phyloP scores from a whole-genome alignment of 2,113 vertebrate species.

The Gymnorhina tibicen region DNA sequence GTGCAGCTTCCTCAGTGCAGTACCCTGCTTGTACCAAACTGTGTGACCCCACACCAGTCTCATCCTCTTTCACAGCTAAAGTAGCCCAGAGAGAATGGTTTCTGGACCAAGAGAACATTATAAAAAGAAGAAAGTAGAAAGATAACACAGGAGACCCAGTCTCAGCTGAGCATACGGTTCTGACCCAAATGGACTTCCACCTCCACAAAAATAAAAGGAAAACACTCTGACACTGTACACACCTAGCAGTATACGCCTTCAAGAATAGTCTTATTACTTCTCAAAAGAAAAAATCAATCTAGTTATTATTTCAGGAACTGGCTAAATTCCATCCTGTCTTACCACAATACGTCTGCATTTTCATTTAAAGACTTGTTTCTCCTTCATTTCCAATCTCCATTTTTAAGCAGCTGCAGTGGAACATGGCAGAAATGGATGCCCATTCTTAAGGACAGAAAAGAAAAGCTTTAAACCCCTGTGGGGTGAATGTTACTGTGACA shows the following conservation, averaged over 20 bases:
- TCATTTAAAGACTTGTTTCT: not conserved
- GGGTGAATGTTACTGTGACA: not conserved
- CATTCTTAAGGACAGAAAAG: not conserved
- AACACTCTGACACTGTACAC: not conserved
- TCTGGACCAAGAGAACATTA: not conserved
- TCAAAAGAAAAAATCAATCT: not conserved
- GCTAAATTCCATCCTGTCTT: not conserved
- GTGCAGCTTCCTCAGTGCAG: not conserved
- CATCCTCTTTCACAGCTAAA: not conserved
- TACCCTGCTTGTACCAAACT: rapidly evolving
- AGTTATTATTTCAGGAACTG: not conserved
- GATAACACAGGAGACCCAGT: not conserved
- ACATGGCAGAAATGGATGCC: not conserved
- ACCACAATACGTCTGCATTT: not conserved
- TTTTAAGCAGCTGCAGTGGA: not conserved
- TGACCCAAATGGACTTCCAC: not conserved
- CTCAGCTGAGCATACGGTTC: not conserved
- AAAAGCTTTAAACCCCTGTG: not conserved
- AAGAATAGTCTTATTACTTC: not conserved
- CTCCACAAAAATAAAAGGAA: not conserved
- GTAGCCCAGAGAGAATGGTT: not conserved
- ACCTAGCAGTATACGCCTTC: not conserved
- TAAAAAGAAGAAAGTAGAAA: not conserved
- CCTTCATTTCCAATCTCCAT: not conserved
- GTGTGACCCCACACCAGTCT: not conserved